Percentiles rank a stretch among this genome's conserved stretches.
Evolutionary conservation across 2,888 invertebrate genomes (phyloP).

Genomic region (Sacculina carcini): DNA sequence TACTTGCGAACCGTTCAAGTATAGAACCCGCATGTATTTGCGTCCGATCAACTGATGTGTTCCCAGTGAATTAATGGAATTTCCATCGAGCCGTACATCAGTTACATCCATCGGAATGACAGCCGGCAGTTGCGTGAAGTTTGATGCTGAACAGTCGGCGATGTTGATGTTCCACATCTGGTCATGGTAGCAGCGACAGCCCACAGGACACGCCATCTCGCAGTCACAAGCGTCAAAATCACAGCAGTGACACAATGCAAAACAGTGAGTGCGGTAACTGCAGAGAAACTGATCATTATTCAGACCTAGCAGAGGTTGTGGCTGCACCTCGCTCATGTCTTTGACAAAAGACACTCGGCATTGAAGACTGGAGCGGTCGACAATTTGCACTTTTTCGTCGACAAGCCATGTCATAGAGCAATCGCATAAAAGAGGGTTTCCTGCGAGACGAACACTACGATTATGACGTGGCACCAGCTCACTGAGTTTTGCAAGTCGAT

Average conservation of each 20-base stretch:
- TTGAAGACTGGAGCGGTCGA: background rate
- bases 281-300: constrained; percentile 73
- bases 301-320: constrained; percentile 43
- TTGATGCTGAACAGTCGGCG: constrained; percentile 60
- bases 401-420: constrained; percentile 23
- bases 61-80: constrained; percentile 57
- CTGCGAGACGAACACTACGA: constrained; percentile 19
- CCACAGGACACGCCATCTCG: constrained; percentile 80
- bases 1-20: constrained; percentile 65
- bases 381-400: background rate
- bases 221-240: constrained; percentile 92
- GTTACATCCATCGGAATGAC: constrained; percentile 87
- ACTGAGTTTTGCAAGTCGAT: constrained; percentile 52
- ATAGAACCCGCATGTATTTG: constrained; percentile 61
- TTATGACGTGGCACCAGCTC: constrained; percentile 22
- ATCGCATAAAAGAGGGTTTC: constrained; percentile 13
- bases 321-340: no score
- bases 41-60: constrained; percentile 75
- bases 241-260: constrained; percentile 80
- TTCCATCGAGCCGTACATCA: constrained; percentile 74
- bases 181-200: constrained; percentile 85
- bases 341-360: constrained; percentile 54
- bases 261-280: constrained; percentile 74
- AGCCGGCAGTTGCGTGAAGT: constrained; percentile 51
- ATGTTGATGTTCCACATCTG: constrained; percentile 77